Conservation (phyloP, 2,797 vertebrate species). For the Notamacropus eugenii region DNA sequence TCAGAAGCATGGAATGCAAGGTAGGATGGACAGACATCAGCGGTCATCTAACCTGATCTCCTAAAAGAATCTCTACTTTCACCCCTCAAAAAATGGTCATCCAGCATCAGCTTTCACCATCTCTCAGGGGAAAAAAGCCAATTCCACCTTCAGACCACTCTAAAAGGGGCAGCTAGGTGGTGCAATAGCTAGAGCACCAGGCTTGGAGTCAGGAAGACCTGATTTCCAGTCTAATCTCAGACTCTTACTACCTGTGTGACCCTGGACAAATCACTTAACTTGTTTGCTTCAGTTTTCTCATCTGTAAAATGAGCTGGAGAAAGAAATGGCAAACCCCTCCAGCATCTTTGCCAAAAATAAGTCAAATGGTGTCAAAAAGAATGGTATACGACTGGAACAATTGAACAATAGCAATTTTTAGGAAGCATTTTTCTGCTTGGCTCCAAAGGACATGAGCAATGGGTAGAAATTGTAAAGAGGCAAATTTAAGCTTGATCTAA, state of each 20-base stretch:
- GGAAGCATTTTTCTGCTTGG: neutral
- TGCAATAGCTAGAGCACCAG: neutral
- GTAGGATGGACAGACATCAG: neutral
- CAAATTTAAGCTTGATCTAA: neutral
- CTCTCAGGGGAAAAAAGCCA: neutral
- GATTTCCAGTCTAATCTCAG: neutral
- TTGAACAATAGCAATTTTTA: neutral
- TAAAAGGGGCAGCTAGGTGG: neutral
- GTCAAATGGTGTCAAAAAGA: neutral
- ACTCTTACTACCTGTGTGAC: neutral
- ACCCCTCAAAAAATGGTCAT: neutral
- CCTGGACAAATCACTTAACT: neutral
- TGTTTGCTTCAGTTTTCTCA: neutral
- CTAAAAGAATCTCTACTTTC: neutral
- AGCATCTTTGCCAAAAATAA: neutral
- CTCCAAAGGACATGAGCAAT: neutral
- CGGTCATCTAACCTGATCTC: neutral
- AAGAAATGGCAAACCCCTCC: neutral
- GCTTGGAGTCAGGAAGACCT: neutral
- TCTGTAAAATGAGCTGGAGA: neutral
- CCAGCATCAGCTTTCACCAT: neutral
- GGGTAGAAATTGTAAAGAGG: neutral
- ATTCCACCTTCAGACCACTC: neutral
- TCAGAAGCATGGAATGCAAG: neutral
- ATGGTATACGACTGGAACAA: neutral